phyloP scores from a whole-genome alignment of 1,140 invertebrate genomes.

The Macrobrachium rosenbergii region DNA sequence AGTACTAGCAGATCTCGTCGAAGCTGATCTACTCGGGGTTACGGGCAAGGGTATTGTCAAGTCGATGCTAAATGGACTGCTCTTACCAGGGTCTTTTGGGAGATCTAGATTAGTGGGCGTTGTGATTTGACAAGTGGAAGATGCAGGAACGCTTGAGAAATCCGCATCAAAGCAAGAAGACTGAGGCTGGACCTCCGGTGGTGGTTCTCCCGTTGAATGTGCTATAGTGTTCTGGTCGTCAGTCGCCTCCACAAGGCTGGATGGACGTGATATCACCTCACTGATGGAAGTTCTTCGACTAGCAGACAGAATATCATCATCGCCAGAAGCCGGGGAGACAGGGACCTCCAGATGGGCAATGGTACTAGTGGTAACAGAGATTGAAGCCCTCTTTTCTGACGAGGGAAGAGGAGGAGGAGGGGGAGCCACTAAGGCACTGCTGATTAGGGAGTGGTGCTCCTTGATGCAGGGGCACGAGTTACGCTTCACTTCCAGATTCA shows the following conservation, averaged over 20 bases:
- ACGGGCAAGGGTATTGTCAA: too few relatives aligned
- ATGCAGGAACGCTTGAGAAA: too few relatives aligned
- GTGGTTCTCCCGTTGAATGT: background rate
- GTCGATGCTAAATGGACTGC: too few relatives aligned
- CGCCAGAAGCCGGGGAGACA: slow-evolving; percentile 21
- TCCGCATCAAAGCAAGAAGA: background rate
- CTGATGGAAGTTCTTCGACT: slow-evolving; percentile 40
- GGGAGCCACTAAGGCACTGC: background rate
- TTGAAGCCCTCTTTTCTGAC: slow-evolving; percentile 10
- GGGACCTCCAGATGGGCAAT: slow-evolving; percentile 12
- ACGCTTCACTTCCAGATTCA: slow-evolving; percentile 30
- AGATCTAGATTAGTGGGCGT: too few relatives aligned
- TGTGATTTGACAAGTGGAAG: too few relatives aligned
- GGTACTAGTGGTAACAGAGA: background rate
- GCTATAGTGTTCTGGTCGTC: background rate
- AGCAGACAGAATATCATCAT: slow-evolving; percentile 1
- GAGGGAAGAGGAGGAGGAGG: slow-evolving; percentile 1
- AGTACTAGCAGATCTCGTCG: too few relatives aligned
- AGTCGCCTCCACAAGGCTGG: slow-evolving; percentile 32
- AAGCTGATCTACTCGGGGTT: too few relatives aligned
- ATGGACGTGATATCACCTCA: slow-evolving; percentile 38
- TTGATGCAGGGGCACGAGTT: slow-evolving; percentile 63
- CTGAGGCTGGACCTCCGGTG: background rate
- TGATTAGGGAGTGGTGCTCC: slow-evolving; percentile 31
- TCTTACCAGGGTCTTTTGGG: too few relatives aligned